Conservation (phyloP, 2,113 vertebrate species). For the Rhizomys pruinosus region DNA sequence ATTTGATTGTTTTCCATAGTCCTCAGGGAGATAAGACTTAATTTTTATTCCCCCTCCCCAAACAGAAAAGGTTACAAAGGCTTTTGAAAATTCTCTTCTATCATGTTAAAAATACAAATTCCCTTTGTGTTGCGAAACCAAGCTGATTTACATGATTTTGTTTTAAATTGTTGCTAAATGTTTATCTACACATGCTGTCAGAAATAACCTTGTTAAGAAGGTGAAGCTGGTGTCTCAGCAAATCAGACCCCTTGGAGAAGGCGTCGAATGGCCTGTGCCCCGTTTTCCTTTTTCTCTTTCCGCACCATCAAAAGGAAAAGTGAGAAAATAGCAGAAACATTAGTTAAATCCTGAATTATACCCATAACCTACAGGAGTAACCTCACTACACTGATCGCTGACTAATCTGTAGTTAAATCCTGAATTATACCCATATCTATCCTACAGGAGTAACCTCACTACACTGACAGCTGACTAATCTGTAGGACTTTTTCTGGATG, state of each 20-base stretch:
- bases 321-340: conserved; percentile 96
- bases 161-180: conserved; percentile 88
- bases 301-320: conserved; percentile 96
- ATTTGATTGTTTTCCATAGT: conserved; percentile 78
- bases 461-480: conserved; percentile 87
- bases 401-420: conserved; percentile 88
- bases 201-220: conserved; percentile 95
- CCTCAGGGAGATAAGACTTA: conserved; percentile 73
- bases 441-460: conserved; percentile 89
- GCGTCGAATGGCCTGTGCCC: conserved; percentile 92
- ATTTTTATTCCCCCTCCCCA: conserved; percentile 62
- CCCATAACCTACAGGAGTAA: conserved; percentile 88
- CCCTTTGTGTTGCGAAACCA: conserved; percentile 78
- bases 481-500: conserved; percentile 75
- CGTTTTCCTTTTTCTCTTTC: conserved; percentile 94
- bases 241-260: conserved; percentile 93
- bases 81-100: conserved; percentile 62
- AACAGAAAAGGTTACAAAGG: conserved; percentile 63
- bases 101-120: conserved; percentile 74
- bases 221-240: conserved; percentile 94
- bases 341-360: conserved; percentile 90
- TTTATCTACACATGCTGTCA: conserved; percentile 97
- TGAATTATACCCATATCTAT: conserved; percentile 83
- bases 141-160: conserved; percentile 82
- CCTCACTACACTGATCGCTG: conserved; percentile 88